Percentiles rank a stretch among this genome's conserved stretches.
phyloP scores from a whole-genome alignment of 2,888 invertebrate species.

The Meloe dianella region DNA sequence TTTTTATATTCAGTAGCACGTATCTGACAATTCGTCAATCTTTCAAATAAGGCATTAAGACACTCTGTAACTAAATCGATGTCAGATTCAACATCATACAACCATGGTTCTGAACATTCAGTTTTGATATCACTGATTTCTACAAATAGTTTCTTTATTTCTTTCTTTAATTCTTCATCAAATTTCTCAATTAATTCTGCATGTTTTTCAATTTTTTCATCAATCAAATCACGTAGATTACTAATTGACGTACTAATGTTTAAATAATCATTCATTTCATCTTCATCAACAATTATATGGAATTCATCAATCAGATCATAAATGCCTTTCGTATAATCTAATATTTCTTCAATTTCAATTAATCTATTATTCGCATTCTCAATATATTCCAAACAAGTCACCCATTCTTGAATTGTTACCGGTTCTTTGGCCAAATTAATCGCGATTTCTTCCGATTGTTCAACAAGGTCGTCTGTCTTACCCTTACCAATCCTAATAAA shows the following conservation, averaged over 20 bases:
- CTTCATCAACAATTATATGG: slow-evolving; percentile 72
- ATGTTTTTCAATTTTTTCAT: slow-evolving; percentile 72
- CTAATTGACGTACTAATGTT: slow-evolving; percentile 69
- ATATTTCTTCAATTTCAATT: slow-evolving; percentile 71
- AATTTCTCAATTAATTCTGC: slow-evolving; percentile 73
- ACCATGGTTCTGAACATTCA: slow-evolving; percentile 76
- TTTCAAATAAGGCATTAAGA: slow-evolving; percentile 69
- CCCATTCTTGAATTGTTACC: slow-evolving; percentile 73
- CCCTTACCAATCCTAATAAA: slow-evolving; percentile 65
- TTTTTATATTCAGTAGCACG: slow-evolving; percentile 76
- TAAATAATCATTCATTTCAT: slow-evolving; percentile 71
- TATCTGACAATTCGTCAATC: slow-evolving; percentile 69
- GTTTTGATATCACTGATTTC: slow-evolving; percentile 76
- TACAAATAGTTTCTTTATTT: slow-evolving; percentile 74
- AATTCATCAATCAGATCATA: slow-evolving; percentile 86
- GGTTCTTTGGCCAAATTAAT: slow-evolving; percentile 70
- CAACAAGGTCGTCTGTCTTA: slow-evolving; percentile 63
- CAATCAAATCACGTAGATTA: slow-evolving; percentile 71
- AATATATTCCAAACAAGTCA: slow-evolving; percentile 73
- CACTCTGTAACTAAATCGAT: slow-evolving; percentile 69
- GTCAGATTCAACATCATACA: slow-evolving; percentile 76
- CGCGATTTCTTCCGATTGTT: slow-evolving; percentile 69
- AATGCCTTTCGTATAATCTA: slow-evolving; percentile 82
- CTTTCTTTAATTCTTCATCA: slow-evolving; percentile 76
- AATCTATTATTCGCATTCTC: slow-evolving; percentile 72